phyloP scores from a whole-genome alignment of 2,113 vertebrate species.

The Callithrix jacchus region DNA sequence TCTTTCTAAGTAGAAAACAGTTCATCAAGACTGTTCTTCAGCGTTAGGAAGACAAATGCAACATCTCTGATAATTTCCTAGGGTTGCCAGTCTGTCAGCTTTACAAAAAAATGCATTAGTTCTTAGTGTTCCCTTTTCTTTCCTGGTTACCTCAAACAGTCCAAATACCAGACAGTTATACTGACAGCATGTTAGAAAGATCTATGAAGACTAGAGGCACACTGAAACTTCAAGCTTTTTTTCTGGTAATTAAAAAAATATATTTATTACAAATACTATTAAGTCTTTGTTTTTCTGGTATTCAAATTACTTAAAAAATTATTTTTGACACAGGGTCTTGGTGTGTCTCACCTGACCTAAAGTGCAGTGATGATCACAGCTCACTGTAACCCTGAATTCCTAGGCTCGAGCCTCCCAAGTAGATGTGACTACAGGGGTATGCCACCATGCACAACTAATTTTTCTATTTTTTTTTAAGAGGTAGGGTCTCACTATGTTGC shows the following conservation, averaged over 20 bases:
- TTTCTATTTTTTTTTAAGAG: too few species aligned
- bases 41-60: background rate
- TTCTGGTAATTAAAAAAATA: background rate
- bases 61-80: background rate
- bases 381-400: background rate
- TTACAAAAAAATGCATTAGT: background rate
- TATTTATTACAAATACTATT: background rate
- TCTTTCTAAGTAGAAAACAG: background rate
- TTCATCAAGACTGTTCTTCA: background rate
- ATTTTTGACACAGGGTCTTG: background rate
- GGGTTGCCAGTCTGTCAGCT: background rate
- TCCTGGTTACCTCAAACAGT: constrained; percentile 21
- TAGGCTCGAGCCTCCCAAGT: background rate
- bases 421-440: background rate
- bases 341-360: background rate
- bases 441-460: background rate
- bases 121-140: background rate
- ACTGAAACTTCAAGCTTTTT: background rate
- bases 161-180: background rate
- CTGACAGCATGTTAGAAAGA: background rate
- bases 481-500: background rate
- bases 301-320: background rate
- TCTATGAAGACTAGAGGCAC: background rate
- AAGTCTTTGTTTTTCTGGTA: background rate
- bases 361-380: background rate